Evolutionary conservation across 2,797 vertebrate species (phyloP), one percentile per base, ranked within the genome.

Genomic region (Furcifer pardalis): DNA sequence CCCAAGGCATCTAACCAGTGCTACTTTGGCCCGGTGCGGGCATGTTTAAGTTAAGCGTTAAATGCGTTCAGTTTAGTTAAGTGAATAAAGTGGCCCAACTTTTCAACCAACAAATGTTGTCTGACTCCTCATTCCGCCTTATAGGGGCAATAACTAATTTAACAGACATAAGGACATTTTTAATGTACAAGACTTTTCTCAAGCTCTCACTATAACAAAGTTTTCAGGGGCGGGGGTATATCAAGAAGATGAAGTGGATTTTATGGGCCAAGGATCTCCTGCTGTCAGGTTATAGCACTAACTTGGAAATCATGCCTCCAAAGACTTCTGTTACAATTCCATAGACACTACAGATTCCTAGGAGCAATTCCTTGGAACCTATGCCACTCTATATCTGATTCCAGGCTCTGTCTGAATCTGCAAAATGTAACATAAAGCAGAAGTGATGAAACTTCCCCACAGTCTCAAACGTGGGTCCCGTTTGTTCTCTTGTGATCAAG

Each of bases 401-500:
- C 81, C 5, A 7, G 46, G 44, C 37, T 59, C 40, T 59, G 62
- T 30, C 49, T 66, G 42, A 83, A 83, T n/a, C 40, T 79, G 15
- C 5, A 46, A 65, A 66, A 44, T 59, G 74, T 44, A 42, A 40
- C 66, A 79, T 80, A 65, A 79, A 72, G 40, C 56, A 44, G 27
- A 32, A 32, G 81, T 5, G 13, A 10, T 81, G 49, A 59, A 35
- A 85, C 0, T 1, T 88, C 77, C 5, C 71, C 62, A 3, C 52
- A 86, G 89, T 91, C 82, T 85, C 65, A 72, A 5, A 7, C 72
- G 30, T 86, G 89, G 44, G 13, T 84, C 30, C 72, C 79, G 6
- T 78, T 32, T 35, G 84, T 71, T 87, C 79, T 12, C 86, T 85
- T 84, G 73, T 83, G 81, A 90, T 90, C 84, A 90, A 85, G 90